Evolutionary conservation across 2,113 vertebrate genomes (phyloP).

Genomic region (Lampris megalopsis): DNA sequence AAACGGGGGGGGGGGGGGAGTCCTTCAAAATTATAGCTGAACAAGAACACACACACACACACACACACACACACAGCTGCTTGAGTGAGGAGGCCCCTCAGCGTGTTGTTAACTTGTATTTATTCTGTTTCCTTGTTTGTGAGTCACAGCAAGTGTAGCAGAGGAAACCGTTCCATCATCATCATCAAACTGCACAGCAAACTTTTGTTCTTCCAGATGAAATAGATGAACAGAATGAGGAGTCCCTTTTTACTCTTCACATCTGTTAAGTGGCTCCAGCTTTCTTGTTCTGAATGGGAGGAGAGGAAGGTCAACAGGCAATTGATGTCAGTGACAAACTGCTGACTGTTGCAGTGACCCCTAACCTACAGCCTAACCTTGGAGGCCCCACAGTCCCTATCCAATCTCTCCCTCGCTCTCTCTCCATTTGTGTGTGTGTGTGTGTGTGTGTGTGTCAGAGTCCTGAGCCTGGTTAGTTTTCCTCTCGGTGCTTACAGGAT

Average conservation of each 20-base stretch:
- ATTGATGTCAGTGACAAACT: constrained; percentile 42
- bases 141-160: too few relatives aligned
- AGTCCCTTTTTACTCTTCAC: not conserved
- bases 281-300: constrained; percentile 10
- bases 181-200: too few relatives aligned
- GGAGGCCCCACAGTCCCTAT: not conserved
- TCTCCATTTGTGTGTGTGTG: too few relatives aligned
- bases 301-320: constrained; percentile 51
- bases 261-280: constrained; percentile 27
- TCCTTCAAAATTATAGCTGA: too few relatives aligned
- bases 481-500: constrained; percentile 1
- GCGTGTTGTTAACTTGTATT: too few relatives aligned
- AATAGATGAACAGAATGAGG: not conserved
- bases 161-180: too few relatives aligned
- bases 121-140: too few relatives aligned
- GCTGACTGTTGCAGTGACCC: constrained; percentile 42
- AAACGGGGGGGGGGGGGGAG: too few relatives aligned
- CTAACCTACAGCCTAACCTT: constrained; percentile 52
- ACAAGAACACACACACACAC: too few relatives aligned
- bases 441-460: not conserved
- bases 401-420: constrained; percentile 5
- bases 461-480: not conserved
- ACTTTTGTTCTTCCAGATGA: not conserved
- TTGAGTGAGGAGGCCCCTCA: too few relatives aligned
- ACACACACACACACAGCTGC: too few relatives aligned